These are phyloP conservation scores for Alfaro cultratus DNA, from an alignment of 2,797 vertebrate genomes.

Conservation along the genomic window DNA sequence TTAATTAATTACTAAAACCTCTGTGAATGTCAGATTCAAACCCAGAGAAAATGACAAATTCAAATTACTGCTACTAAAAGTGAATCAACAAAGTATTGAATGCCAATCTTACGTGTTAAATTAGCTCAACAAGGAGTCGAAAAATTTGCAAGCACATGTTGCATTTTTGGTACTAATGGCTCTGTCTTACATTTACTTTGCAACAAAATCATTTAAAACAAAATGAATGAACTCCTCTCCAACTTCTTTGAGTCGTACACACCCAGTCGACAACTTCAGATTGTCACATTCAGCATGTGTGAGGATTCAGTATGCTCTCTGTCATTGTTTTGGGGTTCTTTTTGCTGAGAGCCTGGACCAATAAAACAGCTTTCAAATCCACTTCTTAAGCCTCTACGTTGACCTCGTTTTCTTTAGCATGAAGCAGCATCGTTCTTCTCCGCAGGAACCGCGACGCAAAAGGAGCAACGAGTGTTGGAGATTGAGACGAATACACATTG, in stretches of 20 bases:
- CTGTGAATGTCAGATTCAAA: not conserved
- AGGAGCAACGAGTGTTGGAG: slow-evolving; percentile 17
- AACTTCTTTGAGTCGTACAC: slow-evolving; percentile 18
- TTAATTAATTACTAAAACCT: not conserved
- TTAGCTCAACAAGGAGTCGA: not conserved
- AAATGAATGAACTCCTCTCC: not conserved
- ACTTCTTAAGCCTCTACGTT: slow-evolving; percentile 49
- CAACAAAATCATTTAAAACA: not conserved
- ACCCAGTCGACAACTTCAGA: slow-evolving; percentile 24
- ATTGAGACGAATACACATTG: slow-evolving; percentile 34
- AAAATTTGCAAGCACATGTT: not conserved
- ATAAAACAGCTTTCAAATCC: slow-evolving; percentile 56
- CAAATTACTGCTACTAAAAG: not conserved
- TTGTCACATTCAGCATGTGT: slow-evolving; percentile 37
- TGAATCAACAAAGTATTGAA: not conserved
- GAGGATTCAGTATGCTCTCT: slow-evolving; percentile 28
- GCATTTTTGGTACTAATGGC: not conserved
- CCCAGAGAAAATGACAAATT: not conserved
- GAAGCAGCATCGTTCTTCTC: slow-evolving; percentile 20
- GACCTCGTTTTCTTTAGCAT: slow-evolving; percentile 34
- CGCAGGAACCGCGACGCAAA: slow-evolving; percentile 25
- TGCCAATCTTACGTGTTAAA: not conserved
- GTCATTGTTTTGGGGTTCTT: not conserved
- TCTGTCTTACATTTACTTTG: not conserved
- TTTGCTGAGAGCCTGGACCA: slow-evolving; percentile 45